Percentiles rank a stretch among this genome's conserved stretches.
Evolutionary conservation across 2,888 invertebrate species (phyloP).

Genomic region (Zootermopsis nevadensis): DNA sequence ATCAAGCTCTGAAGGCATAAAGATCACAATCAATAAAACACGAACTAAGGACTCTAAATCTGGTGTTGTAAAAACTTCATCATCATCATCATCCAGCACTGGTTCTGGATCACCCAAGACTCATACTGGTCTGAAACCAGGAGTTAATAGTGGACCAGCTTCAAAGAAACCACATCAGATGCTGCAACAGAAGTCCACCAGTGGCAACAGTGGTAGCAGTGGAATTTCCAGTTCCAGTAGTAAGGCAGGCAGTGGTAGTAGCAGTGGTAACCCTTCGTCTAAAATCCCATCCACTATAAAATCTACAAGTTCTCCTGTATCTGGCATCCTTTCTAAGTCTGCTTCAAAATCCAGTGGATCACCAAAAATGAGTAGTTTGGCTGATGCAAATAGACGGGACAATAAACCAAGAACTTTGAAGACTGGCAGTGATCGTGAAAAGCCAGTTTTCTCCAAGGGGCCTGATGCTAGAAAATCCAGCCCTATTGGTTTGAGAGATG

Average conservation of each 20-base stretch:
- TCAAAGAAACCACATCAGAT: slow-evolving; percentile 81
- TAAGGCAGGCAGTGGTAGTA: slow-evolving; percentile 39
- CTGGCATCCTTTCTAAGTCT: slow-evolving; percentile 50
- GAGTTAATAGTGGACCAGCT: slow-evolving; percentile 87
- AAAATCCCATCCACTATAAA: slow-evolving; percentile 58
- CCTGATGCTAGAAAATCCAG: slow-evolving; percentile 73
- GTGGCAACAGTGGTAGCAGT: slow-evolving; percentile 45
- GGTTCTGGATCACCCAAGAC: slow-evolving; percentile 82
- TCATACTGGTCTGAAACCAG: slow-evolving; percentile 86
- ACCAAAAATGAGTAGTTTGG: slow-evolving; percentile 68
- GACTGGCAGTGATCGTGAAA: slow-evolving; percentile 71
- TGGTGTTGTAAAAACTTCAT: slow-evolving; percentile 58
- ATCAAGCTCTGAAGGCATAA: slow-evolving; percentile 88
- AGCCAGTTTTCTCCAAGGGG: slow-evolving; percentile 61
- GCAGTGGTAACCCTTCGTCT: slow-evolving; percentile 43
- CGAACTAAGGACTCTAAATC: slow-evolving; percentile 76
- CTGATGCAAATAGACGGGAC: slow-evolving; percentile 72
- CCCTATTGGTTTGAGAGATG: slow-evolving; percentile 73
- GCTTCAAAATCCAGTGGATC: slow-evolving; percentile 66
- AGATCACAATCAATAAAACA: slow-evolving; percentile 92
- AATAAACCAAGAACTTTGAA: slow-evolving; percentile 73
- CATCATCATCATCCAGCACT: slow-evolving; percentile 58
- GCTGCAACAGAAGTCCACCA: slow-evolving; percentile 58
- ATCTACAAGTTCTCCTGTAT: slow-evolving; percentile 57
- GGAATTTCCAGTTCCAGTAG: slow-evolving; percentile 27